Conservation (phyloP, 2,888 invertebrate genomes). For the Cataglyphis albicans region DNA sequence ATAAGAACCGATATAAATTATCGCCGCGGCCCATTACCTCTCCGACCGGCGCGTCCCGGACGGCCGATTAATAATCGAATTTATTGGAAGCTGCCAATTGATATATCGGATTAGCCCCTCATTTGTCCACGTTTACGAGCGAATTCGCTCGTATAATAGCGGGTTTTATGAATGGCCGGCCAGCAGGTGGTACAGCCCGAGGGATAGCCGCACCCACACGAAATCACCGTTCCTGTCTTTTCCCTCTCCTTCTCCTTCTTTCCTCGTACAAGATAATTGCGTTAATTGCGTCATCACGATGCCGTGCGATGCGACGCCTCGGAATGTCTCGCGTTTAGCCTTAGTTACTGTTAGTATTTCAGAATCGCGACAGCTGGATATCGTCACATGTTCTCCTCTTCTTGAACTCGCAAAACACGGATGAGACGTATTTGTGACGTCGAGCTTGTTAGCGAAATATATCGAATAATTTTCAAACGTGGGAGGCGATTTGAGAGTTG, state of each 20-base stretch:
- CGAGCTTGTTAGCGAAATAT: constrained; percentile 50
- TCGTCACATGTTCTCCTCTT: constrained; percentile 57
- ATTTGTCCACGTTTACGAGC: constrained; percentile 65
- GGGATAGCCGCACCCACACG: constrained; percentile 44
- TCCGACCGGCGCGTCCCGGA: constrained; percentile 13
- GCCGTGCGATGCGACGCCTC: constrained; percentile 33
- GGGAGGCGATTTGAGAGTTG: neutral
- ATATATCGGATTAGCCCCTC: constrained; percentile 66
- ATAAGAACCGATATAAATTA: constrained; percentile 51
- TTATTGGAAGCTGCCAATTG: constrained; percentile 65
- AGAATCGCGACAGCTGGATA: constrained; percentile 66
- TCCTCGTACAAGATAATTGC: constrained; percentile 18
- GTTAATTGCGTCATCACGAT: constrained; percentile 27
- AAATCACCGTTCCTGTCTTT: constrained; percentile 44
- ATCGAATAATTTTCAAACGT: constrained; percentile 56
- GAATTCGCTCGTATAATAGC: constrained; percentile 60
- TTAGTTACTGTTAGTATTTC: constrained; percentile 29
- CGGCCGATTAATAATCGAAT: constrained; percentile 62
- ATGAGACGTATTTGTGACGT: neutral
- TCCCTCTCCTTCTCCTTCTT: neutral
- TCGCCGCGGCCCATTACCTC: constrained; percentile 35
- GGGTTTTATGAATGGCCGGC: constrained; percentile 58
- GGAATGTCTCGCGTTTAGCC: constrained; percentile 36
- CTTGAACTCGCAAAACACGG: constrained; percentile 17
- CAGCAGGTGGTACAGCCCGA: constrained; percentile 62